Base-by-base conservation (phyloP, 2,888 invertebrate genomes). In the Allolobophora icterica region DNA sequence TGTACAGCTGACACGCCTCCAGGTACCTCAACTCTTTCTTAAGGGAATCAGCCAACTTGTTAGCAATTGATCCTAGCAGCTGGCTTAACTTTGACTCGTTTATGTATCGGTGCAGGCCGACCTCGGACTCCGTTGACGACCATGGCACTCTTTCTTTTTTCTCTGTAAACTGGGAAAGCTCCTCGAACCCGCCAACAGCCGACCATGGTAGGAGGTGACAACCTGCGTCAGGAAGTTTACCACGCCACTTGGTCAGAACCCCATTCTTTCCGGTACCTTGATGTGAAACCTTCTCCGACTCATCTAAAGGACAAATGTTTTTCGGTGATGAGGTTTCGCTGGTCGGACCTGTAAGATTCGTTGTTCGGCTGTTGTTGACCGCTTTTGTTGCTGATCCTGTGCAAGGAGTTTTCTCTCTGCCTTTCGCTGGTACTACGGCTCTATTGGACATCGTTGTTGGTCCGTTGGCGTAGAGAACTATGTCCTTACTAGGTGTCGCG, bases 1-100 rank as follows among this genome's bases (percentile, higher is more conserved):
- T 93, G 91, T 92, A 93, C 87, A 93, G 71, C 35, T 92, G 92
- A 13, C 89, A 52, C 6, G 93, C 92, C 89, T 91, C 90, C 21
- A 35, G 24, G 84, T 34, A 35, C n/a, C 42, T 45, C 52, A 84
- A 84, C n/a, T 90, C 89, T 40, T 89, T n/a, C 33, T 24, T 91
- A 38, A 92, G 33, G 24, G 52, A 24, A 15, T 91, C 91, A n/a
- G 91, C 91, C 24, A 90, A n/a, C 87, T 92, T 91, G 30, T 38
- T 87, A 11, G 84, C 35, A 13, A 45, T 42, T 4, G 30, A 35
- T 42, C 91, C 91, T 11, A 91, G 15, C 24, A 90, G 90, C 34
- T 90, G 90, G 52, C 89, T 84, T 42, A 92, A 87, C 90, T 90
- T 91, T 5, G 45, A 24, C 35, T 91, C 90, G 91, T 87, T 71